Conservation (phyloP, 2,888 invertebrate species). For the Pollenia griseotomentosa region DNA sequence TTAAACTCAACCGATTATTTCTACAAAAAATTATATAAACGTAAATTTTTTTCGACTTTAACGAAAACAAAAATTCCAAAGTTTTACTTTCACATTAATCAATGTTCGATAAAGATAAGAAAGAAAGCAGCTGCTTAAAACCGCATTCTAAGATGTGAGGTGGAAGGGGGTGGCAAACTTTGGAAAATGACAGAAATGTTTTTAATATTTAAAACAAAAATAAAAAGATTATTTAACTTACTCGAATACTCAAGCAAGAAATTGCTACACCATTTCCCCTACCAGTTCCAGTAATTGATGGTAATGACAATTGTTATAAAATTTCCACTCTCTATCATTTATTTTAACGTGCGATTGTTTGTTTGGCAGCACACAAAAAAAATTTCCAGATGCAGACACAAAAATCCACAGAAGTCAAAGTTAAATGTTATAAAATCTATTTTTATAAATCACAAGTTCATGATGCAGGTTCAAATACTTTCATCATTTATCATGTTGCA, state of each 20-base stretch:
- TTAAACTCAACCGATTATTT: slow-evolving; percentile 1
- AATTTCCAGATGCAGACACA: background rate
- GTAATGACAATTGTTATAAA: slow-evolving; percentile 23
- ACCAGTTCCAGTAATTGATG: slow-evolving; percentile 27
- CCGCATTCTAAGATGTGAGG: background rate
- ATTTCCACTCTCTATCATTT: slow-evolving; percentile 10
- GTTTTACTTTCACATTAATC: slow-evolving; percentile 46
- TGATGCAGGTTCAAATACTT: slow-evolving; percentile 50
- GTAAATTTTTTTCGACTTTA: background rate
- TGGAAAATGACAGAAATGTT: background rate
- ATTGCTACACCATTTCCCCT: background rate
- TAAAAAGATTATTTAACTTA: background rate
- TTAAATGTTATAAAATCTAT: slow-evolving; percentile 53
- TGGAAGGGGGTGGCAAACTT: background rate
- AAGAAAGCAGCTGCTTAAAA: slow-evolving; percentile 12
- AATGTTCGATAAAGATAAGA: slow-evolving; percentile 25
- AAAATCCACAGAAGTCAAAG: slow-evolving; percentile 5
- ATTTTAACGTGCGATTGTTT: background rate
- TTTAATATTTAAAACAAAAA: slow-evolving; percentile 13
- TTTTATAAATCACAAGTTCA: slow-evolving; percentile 68
- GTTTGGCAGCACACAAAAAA: background rate
- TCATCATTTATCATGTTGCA: slow-evolving; percentile 64
- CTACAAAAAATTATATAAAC: background rate
- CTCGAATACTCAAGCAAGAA: background rate
- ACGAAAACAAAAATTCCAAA: background rate